These are phyloP conservation scores for Zele albiditarsus DNA, from an alignment of 2,888 invertebrate genomes.

Conservation along the genomic window DNA sequence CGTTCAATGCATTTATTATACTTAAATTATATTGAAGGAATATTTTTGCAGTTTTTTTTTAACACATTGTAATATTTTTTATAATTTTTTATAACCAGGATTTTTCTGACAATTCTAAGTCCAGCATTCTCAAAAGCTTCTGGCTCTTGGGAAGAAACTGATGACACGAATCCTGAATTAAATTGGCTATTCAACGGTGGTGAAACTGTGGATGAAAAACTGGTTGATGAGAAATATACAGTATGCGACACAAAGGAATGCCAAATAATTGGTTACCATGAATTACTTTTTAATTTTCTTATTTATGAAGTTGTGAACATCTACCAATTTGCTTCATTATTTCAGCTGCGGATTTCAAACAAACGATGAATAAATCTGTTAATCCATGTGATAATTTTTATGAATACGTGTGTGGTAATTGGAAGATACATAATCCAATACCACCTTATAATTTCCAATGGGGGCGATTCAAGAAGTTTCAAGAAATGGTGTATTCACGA, in stretches of 20 bases:
- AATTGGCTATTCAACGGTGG: conserved; percentile 27
- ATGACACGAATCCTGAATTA: background rate
- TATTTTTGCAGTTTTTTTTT: background rate
- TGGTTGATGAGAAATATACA: conserved; percentile 6
- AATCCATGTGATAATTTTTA: conserved; percentile 60
- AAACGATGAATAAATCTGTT: conserved; percentile 50
- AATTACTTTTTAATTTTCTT: background rate
- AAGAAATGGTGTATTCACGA: background rate
- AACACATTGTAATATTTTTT: background rate
- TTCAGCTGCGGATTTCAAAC: conserved; percentile 45
- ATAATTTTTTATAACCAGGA: background rate
- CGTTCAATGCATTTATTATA: background rate
- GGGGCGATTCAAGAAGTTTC: conserved; percentile 41
- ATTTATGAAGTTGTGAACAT: background rate
- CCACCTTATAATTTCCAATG: conserved; percentile 50
- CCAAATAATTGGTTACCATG: conserved; percentile 41
- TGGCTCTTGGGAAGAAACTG: background rate
- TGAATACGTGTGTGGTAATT: conserved; percentile 57
- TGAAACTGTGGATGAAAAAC: background rate
- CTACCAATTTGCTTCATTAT: background rate
- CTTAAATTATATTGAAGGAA: background rate
- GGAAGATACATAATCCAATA: conserved; percentile 47
- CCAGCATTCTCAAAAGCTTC: background rate
- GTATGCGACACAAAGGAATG: conserved; percentile 48
- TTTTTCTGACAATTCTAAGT: background rate